Evolutionary conservation across 2,113 vertebrate genomes (phyloP).

Genomic region (Pangasianodon gigas): DNA sequence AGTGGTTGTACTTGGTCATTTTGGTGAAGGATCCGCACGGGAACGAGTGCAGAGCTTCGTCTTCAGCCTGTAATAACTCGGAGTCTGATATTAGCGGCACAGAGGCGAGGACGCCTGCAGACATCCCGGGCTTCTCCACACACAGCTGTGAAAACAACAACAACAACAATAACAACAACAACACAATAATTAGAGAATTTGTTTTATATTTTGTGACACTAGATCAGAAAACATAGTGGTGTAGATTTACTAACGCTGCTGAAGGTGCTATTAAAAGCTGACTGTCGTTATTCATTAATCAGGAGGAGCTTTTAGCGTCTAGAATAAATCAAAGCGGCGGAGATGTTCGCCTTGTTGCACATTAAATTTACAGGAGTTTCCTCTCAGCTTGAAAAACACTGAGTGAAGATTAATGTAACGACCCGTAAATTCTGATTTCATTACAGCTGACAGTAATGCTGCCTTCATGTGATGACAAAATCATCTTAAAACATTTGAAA

Average conservation of each 20-base stretch:
- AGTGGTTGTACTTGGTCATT: conserved; percentile 81
- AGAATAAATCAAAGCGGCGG: not conserved
- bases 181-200: not conserved
- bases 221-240: not conserved
- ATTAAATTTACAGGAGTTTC: not conserved
- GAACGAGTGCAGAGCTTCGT: conserved; percentile 77
- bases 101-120: conserved; percentile 70
- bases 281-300: not conserved
- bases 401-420: not conserved
- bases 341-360: not conserved
- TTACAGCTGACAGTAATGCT: not conserved
- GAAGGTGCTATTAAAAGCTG: not conserved
- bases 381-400: not conserved
- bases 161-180: not conserved
- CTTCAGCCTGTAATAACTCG: conserved; percentile 77
- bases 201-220: not conserved
- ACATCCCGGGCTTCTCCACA: conserved; percentile 62
- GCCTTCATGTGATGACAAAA: not conserved
- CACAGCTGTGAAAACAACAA: conserved; percentile 68
- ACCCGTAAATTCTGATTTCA: not conserved
- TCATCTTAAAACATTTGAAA: not conserved
- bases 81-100: conserved; percentile 77
- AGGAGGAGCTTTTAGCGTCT: not conserved
- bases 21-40: conserved; percentile 73
- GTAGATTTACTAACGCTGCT: not conserved